Conservation (phyloP, 2,113 vertebrate genomes). For the Mobula hypostoma region DNA sequence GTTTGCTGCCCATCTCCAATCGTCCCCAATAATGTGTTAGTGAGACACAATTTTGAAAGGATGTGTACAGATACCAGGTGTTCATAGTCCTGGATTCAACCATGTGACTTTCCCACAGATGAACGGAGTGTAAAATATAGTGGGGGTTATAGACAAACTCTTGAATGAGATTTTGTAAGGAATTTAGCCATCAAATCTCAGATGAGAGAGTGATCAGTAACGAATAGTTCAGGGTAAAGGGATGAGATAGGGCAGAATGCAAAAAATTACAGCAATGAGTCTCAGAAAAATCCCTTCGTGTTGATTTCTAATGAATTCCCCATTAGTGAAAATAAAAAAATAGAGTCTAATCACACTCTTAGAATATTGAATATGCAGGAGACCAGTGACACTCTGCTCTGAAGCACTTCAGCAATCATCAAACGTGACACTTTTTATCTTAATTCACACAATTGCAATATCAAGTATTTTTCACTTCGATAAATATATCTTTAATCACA, state of each 20-base stretch:
- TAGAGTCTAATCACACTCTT: background rate
- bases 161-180: background rate
- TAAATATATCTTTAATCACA: background rate
- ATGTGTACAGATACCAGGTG: background rate
- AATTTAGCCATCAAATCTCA: background rate
- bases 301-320: constrained; percentile 11
- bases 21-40: too few relatives aligned
- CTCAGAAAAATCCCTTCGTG: background rate
- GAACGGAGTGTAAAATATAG: background rate
- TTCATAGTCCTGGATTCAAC: background rate
- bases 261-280: background rate
- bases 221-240: background rate
- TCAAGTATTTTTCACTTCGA: background rate
- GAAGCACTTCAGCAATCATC: background rate
- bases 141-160: background rate
- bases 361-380: background rate
- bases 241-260: background rate
- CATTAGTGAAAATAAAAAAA: background rate
- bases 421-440: background rate
- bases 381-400: background rate
- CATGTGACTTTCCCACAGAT: background rate
- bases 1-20: too few relatives aligned
- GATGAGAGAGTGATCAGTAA: background rate
- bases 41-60: background rate
- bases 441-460: background rate